Conservation (phyloP, 2,113 vertebrate genomes). For the Carollia perspicillata region DNA sequence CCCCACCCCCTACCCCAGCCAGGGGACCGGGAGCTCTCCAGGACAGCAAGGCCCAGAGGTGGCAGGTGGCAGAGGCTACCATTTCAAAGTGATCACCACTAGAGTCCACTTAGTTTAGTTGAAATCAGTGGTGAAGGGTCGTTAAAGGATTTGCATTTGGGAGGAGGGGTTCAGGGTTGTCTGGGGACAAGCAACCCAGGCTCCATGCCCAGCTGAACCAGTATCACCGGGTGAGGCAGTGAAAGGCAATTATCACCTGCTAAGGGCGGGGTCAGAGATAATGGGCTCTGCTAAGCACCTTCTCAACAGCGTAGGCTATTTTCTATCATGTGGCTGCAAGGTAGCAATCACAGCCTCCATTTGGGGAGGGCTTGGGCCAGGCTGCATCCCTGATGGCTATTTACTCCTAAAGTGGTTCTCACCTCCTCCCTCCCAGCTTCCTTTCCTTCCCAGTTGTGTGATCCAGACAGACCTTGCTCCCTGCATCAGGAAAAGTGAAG, state of each 20-base stretch:
- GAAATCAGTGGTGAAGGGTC: background rate
- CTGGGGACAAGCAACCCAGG: background rate
- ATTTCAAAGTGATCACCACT: background rate
- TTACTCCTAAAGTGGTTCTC: background rate
- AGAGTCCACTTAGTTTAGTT: background rate
- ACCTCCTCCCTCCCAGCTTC: background rate
- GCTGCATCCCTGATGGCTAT: background rate
- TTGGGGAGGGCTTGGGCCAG: background rate
- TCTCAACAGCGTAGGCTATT: background rate
- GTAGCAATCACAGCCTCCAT: background rate
- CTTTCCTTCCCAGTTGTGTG: too few relatives aligned
- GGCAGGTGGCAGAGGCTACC: rapidly evolving
- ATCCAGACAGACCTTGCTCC: background rate
- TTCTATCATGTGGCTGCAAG: background rate
- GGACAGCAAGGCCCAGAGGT: background rate
- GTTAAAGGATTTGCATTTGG: background rate
- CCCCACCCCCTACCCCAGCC: background rate
- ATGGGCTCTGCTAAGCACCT: background rate
- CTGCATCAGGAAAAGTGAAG: background rate
- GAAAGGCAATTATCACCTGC: background rate
- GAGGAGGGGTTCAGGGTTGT: background rate
- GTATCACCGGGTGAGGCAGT: background rate
- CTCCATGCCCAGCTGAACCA: background rate
- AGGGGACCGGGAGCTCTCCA: background rate
- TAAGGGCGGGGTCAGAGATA: background rate